phyloP scores from a whole-genome alignment of 2,113 vertebrate genomes.

The Falco punctatus region DNA sequence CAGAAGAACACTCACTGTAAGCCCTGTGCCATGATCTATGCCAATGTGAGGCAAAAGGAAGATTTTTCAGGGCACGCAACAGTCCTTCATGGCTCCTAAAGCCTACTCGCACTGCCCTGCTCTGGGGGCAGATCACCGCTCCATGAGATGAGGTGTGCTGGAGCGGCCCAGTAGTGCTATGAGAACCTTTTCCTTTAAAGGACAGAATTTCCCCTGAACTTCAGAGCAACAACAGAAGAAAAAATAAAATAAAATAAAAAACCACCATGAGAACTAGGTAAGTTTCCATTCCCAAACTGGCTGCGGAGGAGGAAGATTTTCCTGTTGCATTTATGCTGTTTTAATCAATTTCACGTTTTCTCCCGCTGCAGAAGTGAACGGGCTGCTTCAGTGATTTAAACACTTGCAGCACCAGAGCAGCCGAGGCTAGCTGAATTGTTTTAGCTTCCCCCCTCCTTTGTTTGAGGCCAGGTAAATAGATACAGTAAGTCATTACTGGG shows the following conservation, averaged over 20 bases:
- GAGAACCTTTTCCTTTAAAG: not conserved
- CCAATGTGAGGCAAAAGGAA: not conserved
- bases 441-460: not conserved
- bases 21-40: not conserved
- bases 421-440: not conserved
- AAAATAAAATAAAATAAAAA: not conserved
- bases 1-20: not conserved
- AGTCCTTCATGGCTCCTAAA: not conserved
- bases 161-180: not conserved
- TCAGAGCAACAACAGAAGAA: not conserved
- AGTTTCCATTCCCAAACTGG: constrained; percentile 38
- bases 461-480: constrained; percentile 62
- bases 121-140: not conserved
- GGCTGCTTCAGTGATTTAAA: constrained; percentile 53
- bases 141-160: not conserved
- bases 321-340: constrained; percentile 26
- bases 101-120: not conserved
- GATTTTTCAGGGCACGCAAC: not conserved
- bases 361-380: not conserved
- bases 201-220: not conserved
- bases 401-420: not conserved
- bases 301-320: constrained; percentile 21
- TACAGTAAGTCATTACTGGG: constrained; percentile 62
- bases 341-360: constrained; percentile 51
- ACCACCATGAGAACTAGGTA: constrained; percentile 28